Base-by-base conservation (phyloP, 2,888 invertebrate genomes). In the Bedellia somnulentella region DNA sequence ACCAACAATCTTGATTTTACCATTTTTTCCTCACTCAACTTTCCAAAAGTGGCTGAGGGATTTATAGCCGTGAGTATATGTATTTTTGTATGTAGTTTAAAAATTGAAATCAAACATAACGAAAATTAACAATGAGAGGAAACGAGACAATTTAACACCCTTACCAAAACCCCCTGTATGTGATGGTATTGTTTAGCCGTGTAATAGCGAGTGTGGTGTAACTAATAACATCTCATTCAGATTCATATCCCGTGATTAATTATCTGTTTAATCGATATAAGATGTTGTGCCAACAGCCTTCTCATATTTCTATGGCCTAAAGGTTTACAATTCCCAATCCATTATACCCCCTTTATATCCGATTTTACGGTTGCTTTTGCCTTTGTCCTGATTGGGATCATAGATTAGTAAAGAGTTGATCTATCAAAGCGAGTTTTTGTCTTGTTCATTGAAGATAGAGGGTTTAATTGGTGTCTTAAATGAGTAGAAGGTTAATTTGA, bases 201-300 rank as follows among this genome's bases (percentile, higher is more conserved):
- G n/a, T n/a, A n/a, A n/a, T 71, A 67, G 62, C 60, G 60, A 71
- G 66, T 59, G 54, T 63, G 63, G 64, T 70, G 66, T 67, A 73
- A 71, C 75, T 75, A 73, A 75, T 73, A 75, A 75, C 75, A 75
- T 73, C 73, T 73, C 75, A 73, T 73, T 75, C 75, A 68, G 70
- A 70, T 61, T 61, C 73, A 68, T 75, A 71, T 71, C 64, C 68
- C 63, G 67, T 73, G 75, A 75, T 75, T 73, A 75, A 75, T 75
- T 75, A 75, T 73, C 67, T 73, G 73, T 71, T 75, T 75, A 75
- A 75, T 75, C 75, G 73, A 71, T 70, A 73, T 68, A 63, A 73
- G 71, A 73, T 71, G 73, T 70, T 71, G 70, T 71, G 70, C 73
- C 71, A 75, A 75, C 73, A 73, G 60, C 62, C 68, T 63, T 61